phyloP scores from a whole-genome alignment of 2,113 vertebrate genomes.

The Triplophysa dalaica region DNA sequence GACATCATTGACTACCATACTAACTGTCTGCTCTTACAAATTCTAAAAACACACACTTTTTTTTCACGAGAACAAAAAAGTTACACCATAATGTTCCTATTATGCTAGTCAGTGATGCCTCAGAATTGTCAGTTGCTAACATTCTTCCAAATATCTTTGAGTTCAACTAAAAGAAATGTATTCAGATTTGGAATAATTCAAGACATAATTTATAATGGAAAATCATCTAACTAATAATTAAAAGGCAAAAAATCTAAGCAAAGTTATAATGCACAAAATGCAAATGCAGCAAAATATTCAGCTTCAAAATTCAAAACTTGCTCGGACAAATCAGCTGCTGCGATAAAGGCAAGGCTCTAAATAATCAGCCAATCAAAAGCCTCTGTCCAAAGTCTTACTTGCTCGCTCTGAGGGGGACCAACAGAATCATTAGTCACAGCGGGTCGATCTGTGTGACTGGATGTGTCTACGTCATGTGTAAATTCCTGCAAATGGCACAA shows the following conservation, averaged over 20 bases:
- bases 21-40: too few species aligned
- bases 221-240: too few species aligned
- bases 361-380: slow-evolving; percentile 25
- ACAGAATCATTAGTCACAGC: slow-evolving; percentile 57
- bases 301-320: slow-evolving; percentile 26
- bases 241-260: background rate
- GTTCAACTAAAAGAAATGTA: too few species aligned
- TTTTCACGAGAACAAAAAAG: too few species aligned
- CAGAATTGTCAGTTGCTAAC: too few species aligned
- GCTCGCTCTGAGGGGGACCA: slow-evolving; percentile 61
- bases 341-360: slow-evolving; percentile 40
- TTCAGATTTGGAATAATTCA: too few species aligned
- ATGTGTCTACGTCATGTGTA: slow-evolving; percentile 65
- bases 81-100: too few species aligned
- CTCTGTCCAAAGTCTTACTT: slow-evolving; percentile 67
- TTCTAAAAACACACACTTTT: too few species aligned
- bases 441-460: slow-evolving; percentile 50
- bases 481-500: slow-evolving; percentile 60
- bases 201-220: too few species aligned
- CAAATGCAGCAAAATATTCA: background rate
- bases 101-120: too few species aligned
- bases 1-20: too few species aligned
- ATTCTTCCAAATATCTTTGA: too few species aligned
- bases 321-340: slow-evolving; percentile 44
- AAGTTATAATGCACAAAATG: slow-evolving; percentile 17